phyloP scores from a whole-genome alignment of 2,797 vertebrate genomes.

The Peromyscus eremicus region DNA sequence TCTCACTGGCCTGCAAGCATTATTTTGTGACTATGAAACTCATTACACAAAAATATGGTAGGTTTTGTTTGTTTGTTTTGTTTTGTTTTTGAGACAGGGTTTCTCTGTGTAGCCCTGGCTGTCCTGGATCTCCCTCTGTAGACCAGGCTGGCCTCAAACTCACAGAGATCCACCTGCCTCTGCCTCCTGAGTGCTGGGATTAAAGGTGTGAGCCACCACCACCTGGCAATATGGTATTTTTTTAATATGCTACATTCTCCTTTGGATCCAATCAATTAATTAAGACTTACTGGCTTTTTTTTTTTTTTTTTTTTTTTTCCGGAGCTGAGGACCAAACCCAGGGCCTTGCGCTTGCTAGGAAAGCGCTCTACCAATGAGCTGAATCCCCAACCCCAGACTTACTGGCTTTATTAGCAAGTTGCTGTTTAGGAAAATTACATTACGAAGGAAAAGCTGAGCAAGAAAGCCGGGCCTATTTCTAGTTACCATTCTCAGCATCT shows the following conservation, averaged over 20 bases:
- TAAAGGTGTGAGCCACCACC: neutral
- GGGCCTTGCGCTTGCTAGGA: too few relatives aligned
- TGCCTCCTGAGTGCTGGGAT: neutral
- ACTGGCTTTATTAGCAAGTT: slow-evolving; percentile 45
- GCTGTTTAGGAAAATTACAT: slow-evolving; percentile 42
- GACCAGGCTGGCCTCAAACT: neutral
- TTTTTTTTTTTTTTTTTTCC: neutral
- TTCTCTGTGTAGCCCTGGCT: neutral
- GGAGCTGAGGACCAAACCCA: too few relatives aligned
- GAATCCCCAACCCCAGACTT: neutral
- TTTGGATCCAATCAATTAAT: neutral
- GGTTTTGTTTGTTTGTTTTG: too few relatives aligned
- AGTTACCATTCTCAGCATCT: neutral
- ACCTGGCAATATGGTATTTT: neutral
- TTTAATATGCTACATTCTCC: slow-evolving; percentile 51
- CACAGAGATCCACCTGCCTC: neutral
- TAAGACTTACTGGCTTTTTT: slow-evolving; percentile 31
- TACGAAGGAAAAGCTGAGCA: slow-evolving; percentile 30
- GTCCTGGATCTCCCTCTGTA: neutral
- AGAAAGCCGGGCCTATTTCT: slow-evolving; percentile 18
- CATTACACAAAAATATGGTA: neutral
- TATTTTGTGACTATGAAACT: slow-evolving; percentile 35
- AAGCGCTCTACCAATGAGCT: too few relatives aligned
- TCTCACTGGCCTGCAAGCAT: neutral
- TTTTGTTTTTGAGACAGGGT: neutral